These are phyloP conservation scores for Squalus acanthias DNA, from an alignment of 2,797 vertebrate genomes.

Conservation along the genomic window DNA sequence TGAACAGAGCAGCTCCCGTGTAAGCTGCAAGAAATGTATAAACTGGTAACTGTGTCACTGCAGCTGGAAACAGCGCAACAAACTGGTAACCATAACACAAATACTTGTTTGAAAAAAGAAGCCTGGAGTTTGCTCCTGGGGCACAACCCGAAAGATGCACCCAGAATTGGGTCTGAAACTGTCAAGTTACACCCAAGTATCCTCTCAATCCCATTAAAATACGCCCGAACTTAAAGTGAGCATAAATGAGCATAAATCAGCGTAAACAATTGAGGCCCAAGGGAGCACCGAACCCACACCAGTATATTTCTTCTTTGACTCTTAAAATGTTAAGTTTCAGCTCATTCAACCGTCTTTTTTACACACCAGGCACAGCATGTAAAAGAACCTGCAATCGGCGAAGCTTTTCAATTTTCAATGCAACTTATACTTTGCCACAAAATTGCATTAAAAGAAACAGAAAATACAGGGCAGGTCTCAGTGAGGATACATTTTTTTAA, in stretches of 20 bases:
- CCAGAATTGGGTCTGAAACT: too few relatives aligned
- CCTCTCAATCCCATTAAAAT: background rate
- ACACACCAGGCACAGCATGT: background rate
- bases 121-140: background rate
- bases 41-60: background rate
- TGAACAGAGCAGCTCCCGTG: background rate
- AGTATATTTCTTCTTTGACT: background rate
- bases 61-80: background rate
- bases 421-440: background rate
- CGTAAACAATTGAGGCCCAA: background rate
- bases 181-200: background rate
- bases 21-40: background rate
- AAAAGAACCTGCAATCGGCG: background rate
- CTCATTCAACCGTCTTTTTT: background rate
- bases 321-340: background rate
- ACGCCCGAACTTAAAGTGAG: background rate
- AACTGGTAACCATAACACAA: background rate
- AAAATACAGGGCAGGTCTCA: background rate
- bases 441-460: background rate
- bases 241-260: background rate
- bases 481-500: background rate
- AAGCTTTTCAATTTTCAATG: background rate
- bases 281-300: background rate
- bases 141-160: background rate
- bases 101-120: background rate